Percentiles rank a stretch among this genome's conserved stretches.
These are phyloP conservation scores for Hipposideros armiger DNA, from an alignment of 2,113 vertebrate species.

Conservation along the genomic window DNA sequence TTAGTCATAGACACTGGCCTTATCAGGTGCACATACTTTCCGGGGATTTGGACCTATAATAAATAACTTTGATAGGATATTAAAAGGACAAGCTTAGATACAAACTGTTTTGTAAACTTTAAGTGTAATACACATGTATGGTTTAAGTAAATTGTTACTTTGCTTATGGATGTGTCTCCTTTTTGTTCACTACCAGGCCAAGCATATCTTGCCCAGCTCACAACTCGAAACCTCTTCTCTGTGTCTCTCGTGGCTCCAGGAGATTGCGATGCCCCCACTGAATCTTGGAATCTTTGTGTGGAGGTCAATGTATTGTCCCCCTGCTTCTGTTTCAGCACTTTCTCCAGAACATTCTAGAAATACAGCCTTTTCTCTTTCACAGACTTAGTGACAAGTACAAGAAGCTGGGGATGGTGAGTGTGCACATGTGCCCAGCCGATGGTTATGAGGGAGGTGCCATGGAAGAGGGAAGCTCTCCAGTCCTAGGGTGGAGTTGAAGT, in stretches of 20 bases:
- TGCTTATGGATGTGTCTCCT: not conserved
- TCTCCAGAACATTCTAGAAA: not conserved
- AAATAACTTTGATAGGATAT: not conserved
- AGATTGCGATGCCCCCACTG: fast-evolving
- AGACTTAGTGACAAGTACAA: not conserved
- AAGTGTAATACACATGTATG: not conserved
- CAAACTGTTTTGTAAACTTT: not conserved
- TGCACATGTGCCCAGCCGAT: fast-evolving
- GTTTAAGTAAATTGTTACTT: not conserved
- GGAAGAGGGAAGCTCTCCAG: not conserved
- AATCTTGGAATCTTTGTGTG: not conserved
- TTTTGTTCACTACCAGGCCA: not conserved
- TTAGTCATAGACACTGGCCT: not conserved
- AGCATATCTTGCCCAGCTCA: not conserved
- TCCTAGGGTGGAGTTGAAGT: not conserved
- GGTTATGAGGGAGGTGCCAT: fast-evolving
- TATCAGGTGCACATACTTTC: not conserved
- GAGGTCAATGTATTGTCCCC: not conserved
- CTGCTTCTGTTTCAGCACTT: too few species aligned
- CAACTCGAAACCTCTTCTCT: not conserved
- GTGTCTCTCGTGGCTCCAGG: not conserved
- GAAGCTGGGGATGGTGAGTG: not conserved
- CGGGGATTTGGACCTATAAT: not conserved
- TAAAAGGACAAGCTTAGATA: not conserved
- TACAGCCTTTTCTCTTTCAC: not conserved